Percentiles rank a stretch among this genome's conserved stretches.
These are phyloP conservation scores for Ammodytes marinus DNA, from an alignment of 2,113 vertebrate species.

Conservation along the genomic window DNA sequence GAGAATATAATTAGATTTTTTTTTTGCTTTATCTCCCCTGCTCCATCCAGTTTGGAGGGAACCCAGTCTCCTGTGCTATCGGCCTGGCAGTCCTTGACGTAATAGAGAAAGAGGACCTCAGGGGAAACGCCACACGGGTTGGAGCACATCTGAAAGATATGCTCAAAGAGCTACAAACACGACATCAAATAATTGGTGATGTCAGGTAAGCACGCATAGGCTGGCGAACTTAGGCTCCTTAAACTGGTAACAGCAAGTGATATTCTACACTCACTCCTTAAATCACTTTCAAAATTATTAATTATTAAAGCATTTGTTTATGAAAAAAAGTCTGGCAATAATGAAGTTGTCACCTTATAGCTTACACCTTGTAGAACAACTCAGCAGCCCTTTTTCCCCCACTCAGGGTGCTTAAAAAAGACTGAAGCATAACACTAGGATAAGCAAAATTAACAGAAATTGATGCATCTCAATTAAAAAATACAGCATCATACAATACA, in stretches of 20 bases:
- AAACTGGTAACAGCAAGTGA: background rate
- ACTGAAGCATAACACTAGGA: no score
- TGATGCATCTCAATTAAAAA: no score
- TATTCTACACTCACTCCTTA: background rate
- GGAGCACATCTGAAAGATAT: slow-evolving; percentile 88
- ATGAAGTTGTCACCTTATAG: background rate
- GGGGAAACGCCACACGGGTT: slow-evolving; percentile 86
- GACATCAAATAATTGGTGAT: slow-evolving; percentile 92
- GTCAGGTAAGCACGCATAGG: slow-evolving; percentile 85
- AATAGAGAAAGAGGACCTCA: slow-evolving; percentile 90
- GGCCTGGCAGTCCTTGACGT: slow-evolving; percentile 93
- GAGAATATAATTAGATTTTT: background rate
- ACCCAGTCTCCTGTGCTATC: slow-evolving; percentile 94
- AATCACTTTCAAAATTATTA: background rate
- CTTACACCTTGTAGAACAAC: no score
- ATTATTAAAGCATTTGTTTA: background rate
- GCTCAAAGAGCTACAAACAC: slow-evolving; percentile 85
- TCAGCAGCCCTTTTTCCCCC: no score
- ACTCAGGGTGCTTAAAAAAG: no score
- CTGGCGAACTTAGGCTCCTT: background rate
- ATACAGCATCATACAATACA: no score
- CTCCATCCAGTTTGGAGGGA: slow-evolving; percentile 91
- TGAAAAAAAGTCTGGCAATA: background rate
- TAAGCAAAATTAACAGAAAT: no score
- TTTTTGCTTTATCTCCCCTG: slow-evolving; percentile 28